phyloP scores from a whole-genome alignment of 2,888 invertebrate genomes.

The Exocentrus adspersus region DNA sequence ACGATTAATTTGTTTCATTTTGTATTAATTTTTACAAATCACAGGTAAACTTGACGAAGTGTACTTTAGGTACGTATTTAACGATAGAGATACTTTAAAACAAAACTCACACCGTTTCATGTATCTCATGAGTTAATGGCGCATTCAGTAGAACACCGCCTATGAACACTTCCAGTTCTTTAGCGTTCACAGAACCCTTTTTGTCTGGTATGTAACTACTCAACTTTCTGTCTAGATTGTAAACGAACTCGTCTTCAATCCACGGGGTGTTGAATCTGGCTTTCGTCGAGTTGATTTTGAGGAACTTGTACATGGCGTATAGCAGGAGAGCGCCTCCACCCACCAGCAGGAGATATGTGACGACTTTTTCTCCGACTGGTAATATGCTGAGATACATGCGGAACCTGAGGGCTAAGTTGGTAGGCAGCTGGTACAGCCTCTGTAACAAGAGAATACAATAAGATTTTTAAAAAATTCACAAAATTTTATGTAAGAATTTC shows the following conservation, averaged over 20 bases:
- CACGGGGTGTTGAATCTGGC: constrained; percentile 46
- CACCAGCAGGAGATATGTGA: constrained; percentile 68
- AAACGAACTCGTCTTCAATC: constrained; percentile 54
- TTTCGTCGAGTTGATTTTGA: constrained; percentile 41
- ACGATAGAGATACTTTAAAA: background rate
- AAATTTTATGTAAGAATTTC: too few relatives aligned
- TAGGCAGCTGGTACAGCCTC: constrained; percentile 77
- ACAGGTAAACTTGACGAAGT: background rate
- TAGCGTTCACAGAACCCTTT: constrained; percentile 49
- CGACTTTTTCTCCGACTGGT: constrained; percentile 70
- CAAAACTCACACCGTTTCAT: constrained; percentile 11
- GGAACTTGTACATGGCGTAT: constrained; percentile 62
- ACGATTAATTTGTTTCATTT: too few relatives aligned
- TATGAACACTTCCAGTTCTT: constrained; percentile 59
- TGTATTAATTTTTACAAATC: too few relatives aligned
- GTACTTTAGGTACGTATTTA: background rate
- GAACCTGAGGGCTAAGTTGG: constrained; percentile 72
- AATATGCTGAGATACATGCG: constrained; percentile 77
- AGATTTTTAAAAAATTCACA: too few relatives aligned
- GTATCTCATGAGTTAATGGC: constrained; percentile 1
- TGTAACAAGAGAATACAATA: constrained; percentile 62
- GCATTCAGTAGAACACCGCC: constrained; percentile 33
- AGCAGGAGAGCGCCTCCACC: constrained; percentile 66
- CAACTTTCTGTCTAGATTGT: constrained; percentile 53
- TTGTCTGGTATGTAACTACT: constrained; percentile 55